A percentile compares a stretch with the other conserved stretches of the same genome.
These are phyloP conservation scores for Hyles euphorbiae DNA, from an alignment of 1,140 invertebrate genomes.

Conservation along the genomic window DNA sequence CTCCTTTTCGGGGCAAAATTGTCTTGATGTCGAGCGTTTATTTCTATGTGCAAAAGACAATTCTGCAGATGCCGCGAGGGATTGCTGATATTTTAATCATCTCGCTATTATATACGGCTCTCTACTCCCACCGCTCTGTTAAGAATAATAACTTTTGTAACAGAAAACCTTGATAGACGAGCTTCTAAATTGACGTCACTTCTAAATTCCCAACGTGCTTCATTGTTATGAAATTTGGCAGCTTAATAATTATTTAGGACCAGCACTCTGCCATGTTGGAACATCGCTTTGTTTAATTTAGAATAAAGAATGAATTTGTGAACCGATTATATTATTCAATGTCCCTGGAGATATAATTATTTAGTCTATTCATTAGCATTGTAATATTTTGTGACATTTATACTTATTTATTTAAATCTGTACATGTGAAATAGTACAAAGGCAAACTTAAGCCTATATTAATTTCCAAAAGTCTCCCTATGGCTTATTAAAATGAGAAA, in stretches of 20 bases:
- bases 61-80: slow-evolving; percentile 9
- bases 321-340: too few species aligned
- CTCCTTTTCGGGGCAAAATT: slow-evolving; percentile 17
- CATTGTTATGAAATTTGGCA: slow-evolving; percentile 2
- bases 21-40: slow-evolving; percentile 20
- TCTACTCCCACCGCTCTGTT: slow-evolving; percentile 7
- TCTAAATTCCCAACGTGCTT: not conserved
- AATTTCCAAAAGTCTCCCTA: too few species aligned
- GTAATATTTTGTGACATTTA: too few species aligned
- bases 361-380: too few species aligned
- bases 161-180: slow-evolving; percentile 6
- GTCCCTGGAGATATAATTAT: too few species aligned
- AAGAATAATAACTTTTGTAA: slow-evolving; percentile 8
- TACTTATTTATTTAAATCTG: too few species aligned
- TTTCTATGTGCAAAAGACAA: slow-evolving; percentile 1
- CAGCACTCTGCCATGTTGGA: too few species aligned
- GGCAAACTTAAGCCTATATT: too few species aligned
- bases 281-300: too few species aligned
- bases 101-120: slow-evolving; percentile 16
- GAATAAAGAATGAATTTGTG: too few species aligned
- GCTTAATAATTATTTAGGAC: not conserved
- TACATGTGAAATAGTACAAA: too few species aligned
- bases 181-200: slow-evolving; percentile 5
- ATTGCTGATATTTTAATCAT: slow-evolving; percentile 34
- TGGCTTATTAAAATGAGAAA: too few species aligned